Evolutionary conservation across 2,888 invertebrate genomes (phyloP).

Genomic region (Sylvicola cinctus): DNA sequence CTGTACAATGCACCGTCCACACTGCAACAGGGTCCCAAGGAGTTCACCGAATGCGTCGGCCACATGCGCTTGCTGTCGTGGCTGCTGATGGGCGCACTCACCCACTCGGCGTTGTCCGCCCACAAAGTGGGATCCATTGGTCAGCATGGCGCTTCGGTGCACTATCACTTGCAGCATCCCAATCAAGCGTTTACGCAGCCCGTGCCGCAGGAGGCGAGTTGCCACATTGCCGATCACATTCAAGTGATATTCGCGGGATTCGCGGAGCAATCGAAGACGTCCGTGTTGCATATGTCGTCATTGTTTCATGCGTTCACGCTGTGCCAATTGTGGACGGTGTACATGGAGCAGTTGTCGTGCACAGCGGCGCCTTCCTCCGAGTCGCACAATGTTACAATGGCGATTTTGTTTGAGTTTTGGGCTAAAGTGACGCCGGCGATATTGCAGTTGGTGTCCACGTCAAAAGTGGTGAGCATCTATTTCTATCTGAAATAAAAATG

Average conservation of each 20-base stretch:
- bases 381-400: conserved; percentile 49
- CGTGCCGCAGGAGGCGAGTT: conserved; percentile 87
- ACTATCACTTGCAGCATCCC: conserved; percentile 14
- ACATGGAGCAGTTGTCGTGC: conserved; percentile 73
- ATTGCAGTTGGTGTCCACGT: conserved; percentile 74
- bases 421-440: conserved; percentile 92
- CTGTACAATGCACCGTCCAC: conserved; percentile 61
- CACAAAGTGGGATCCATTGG: conserved; percentile 11
- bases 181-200: conserved; percentile 45
- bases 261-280: conserved; percentile 84
- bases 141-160: conserved; percentile 11
- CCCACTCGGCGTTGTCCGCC: conserved; percentile 49
- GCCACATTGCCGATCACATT: conserved; percentile 92
- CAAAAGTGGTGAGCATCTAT: conserved; percentile 56
- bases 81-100: conserved; percentile 88
- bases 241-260: conserved; percentile 92
- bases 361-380: conserved; percentile 44
- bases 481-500: conserved; percentile 10
- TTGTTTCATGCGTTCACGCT: conserved; percentile 93
- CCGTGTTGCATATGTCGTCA: conserved; percentile 86
- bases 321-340: conserved; percentile 97
- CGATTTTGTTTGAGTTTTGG: conserved; percentile 94
- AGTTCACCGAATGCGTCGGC: conserved; percentile 85
- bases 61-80: conserved; percentile 90
- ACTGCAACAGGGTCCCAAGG: conserved; percentile 70